A percentile compares a stretch with the other conserved stretches of the same genome.
Conservation (phyloP, 2,797 vertebrate species). For the Dallia pectoralis region DNA sequence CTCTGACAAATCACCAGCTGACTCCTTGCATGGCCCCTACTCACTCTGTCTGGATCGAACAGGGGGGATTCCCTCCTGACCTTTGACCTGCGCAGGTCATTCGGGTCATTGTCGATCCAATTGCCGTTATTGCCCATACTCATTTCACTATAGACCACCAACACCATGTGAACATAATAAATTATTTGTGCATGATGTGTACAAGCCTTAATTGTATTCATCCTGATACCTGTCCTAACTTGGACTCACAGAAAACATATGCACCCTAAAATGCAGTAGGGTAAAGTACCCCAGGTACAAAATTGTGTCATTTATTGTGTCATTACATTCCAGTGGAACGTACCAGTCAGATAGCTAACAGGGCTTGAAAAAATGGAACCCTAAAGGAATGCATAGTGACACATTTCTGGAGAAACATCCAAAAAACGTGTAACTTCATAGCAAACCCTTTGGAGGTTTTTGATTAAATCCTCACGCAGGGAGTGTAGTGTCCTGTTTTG, state of each 20-base stretch:
- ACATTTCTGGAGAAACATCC: background rate
- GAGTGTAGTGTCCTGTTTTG: background rate
- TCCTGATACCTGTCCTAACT: background rate
- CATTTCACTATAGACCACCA: conserved; percentile 33
- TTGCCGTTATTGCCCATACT: no score
- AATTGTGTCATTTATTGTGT: no score
- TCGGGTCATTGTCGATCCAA: no score
- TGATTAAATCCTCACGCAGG: background rate
- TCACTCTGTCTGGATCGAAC: background rate
- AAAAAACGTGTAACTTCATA: background rate
- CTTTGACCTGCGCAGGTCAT: conserved; percentile 33
- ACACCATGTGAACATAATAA: background rate
- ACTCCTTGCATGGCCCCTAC: background rate
- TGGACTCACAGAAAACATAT: background rate
- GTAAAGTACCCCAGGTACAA: no score
- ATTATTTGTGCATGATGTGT: background rate
- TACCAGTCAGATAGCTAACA: background rate
- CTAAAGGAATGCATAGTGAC: background rate
- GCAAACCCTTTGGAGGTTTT: background rate
- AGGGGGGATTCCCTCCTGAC: conserved; percentile 56
- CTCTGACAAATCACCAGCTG: conserved; percentile 50
- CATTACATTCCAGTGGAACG: background rate
- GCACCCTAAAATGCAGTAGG: background rate
- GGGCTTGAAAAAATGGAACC: background rate
- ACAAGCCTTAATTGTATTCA: background rate